Base-by-base conservation (phyloP, 2,797 vertebrate genomes). In the Hydrolagus colliei region DNA sequence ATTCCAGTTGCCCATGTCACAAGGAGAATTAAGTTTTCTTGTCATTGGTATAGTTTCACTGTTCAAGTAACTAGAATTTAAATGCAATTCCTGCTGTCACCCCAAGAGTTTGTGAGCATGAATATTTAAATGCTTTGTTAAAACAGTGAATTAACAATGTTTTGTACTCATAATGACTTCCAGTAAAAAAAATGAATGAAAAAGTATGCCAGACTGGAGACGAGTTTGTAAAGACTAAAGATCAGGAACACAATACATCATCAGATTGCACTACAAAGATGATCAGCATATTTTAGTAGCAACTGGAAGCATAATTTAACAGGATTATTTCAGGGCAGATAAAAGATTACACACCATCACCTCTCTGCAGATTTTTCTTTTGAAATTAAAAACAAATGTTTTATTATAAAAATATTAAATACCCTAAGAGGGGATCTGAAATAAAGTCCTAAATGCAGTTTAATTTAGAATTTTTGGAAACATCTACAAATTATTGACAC, bases 401-500 rank as follows among this genome's bases (percentile, higher is more conserved):
- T 71, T 32, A 68, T 68, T 32, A 71, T 52, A 41, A 3, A 9
- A 84, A 82, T 82, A 68, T 84, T 52, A 84, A 71, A 71, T 67
- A 84, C 9, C 32, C n/a, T 68, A 84, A 52, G 16, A 68, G 71
- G 27, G 27, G 18, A 71, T 71, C 63, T 13, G 71, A 84, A 84
- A 84, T 68, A 71, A 71, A 84, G 65, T 32, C 41, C 71, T 84
- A 84, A 41, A n/a, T 84, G 65, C 79, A 71, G 79, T 84, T 68
- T 84, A 84, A 84, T 52, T 84, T 84, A 41, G 65, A 84, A 84
- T 71, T 84, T 63, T 84, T 84, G 93, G 92, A 93, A 94, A 93
- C 91, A 94, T 93, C 94, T 93, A 94, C 93, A 94, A 93, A 92
- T 93, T 95, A 94, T 94, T 94, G 94, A 93, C 93, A 94, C 93